phyloP scores from a whole-genome alignment of 2,888 invertebrate genomes.

The Antheraea assamensis region DNA sequence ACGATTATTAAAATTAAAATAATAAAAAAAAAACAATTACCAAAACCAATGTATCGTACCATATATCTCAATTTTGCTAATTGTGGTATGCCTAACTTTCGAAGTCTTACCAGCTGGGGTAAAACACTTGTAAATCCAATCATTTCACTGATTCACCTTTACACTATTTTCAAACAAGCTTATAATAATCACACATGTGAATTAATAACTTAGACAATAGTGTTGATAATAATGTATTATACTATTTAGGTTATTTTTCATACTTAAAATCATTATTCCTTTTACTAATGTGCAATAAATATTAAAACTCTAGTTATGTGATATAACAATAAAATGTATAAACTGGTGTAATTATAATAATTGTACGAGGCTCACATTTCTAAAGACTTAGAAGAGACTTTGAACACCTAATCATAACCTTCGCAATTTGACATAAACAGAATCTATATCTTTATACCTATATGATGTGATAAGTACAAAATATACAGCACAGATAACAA shows the following conservation, averaged over 20 bases:
- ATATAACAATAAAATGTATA: neutral
- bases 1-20: neutral
- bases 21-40: constrained; percentile 27
- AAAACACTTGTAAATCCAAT: constrained; percentile 46
- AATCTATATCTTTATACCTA: too few relatives aligned
- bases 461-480: too few relatives aligned
- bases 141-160: constrained; percentile 37
- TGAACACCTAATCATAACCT: neutral
- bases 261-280: neutral
- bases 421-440: neutral
- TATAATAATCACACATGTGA: neutral
- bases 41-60: constrained; percentile 48
- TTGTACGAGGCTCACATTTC: neutral
- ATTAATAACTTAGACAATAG: neutral
- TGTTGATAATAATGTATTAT: neutral
- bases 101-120: constrained; percentile 50
- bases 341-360: neutral
- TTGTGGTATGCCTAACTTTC: constrained; percentile 50
- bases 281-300: neutral
- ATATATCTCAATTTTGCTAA: constrained; percentile 60
- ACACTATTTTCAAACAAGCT: neutral
- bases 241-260: neutral
- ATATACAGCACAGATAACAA: too few relatives aligned
- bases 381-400: neutral
- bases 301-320: neutral